Base-by-base conservation (phyloP, 2,113 vertebrate species). In the Passer montanus region DNA sequence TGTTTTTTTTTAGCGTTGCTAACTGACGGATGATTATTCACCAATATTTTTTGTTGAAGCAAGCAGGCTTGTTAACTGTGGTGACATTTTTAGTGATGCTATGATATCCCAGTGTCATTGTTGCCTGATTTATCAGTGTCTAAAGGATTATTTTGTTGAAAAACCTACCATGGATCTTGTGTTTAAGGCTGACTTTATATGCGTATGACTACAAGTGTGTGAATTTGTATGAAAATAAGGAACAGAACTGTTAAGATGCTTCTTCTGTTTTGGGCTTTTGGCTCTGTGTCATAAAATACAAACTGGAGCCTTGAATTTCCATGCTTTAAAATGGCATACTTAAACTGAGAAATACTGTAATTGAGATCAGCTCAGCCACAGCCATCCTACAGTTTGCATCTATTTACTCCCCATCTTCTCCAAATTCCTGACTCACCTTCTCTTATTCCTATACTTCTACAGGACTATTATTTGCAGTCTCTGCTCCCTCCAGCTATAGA, bases 11-110 rank as follows among this genome's bases (percentile, higher is more conserved):
- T 70, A 60, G 93, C 1, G 1, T 47, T 62, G 88, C 72, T 89
- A 81, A 89, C 84, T 93, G 87, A 73, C 0, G 6, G 55, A 63
- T 85, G 90, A 83, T 91, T 96, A 94, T 96, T 95, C 93, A 94
- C 90, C 84, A 87, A 47, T 90, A 77, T 88, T 94, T 95, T 95
- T 77, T 90, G 66, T 90, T 69, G 59, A 94, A 94, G 75, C 72
- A 90, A 85, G 91, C 55, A n/a, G 53, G 64, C 88, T 95, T 94
- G 85, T 94, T 95, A 95, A 81, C 88, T 92, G 75, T 77, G n/a
- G 85, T 94, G 90, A 88, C 79, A 77, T 81, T 90, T 93, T 94
- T 88, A 95, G 72, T 92, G 94, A 94, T 84, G 75, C 84, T 66
- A 56, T 86, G 90, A 90, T 93, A 90, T 88, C 49, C 37, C 47